Evolutionary conservation across 2,797 vertebrate genomes (phyloP), one percentile per base, ranked within the genome.

Genomic region (Antennarius maculatus): DNA sequence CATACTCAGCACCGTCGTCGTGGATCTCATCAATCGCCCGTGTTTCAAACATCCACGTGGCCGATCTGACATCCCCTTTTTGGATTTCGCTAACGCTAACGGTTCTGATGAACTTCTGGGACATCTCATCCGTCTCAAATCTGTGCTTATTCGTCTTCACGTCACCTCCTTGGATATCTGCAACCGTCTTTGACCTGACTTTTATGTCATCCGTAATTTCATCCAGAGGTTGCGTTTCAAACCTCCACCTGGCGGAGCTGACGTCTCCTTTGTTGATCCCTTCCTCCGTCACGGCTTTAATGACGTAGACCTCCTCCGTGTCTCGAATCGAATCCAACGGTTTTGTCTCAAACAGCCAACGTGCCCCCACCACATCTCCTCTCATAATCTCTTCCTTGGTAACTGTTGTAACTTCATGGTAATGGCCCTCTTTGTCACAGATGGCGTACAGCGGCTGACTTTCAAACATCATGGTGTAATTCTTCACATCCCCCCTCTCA

Each of bases 331-430:
- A 95, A 79, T 95, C 96, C 66, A 98, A 80, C 7, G 96, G 95
- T 74, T 96, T 97, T 28, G 96, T 98, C 91, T 97, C 96, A 89
- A 98, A 98, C 56, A 96, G 80, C 96, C 96, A 98, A 15, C 95
- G 93, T 31, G 96, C 96, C 42, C 96, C 95, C 54, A 95, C 92
- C 31, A 98, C 96, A 75, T 98, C 96, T 71, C 96, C 96, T 54
- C 94, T 93, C 78, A 95, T 87, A 43, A 96, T 84, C 70, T 98
- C 96, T 76, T 98, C 96, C 74, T 97, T 98, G 47, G 95, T 96
- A 50, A 98, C 94, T 5, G 95, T 98, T 14, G 96, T 97, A 1
- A 98, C 96, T 88, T 98, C 96, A 59, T 98, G 96, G 80, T 95
- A 97, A 90, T 91, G 92, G 9, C 96, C 96, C 73, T 96, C 95